Evolutionary conservation across 2,888 invertebrate genomes (phyloP).

Genomic region (Tetramorium bicarinatum): DNA sequence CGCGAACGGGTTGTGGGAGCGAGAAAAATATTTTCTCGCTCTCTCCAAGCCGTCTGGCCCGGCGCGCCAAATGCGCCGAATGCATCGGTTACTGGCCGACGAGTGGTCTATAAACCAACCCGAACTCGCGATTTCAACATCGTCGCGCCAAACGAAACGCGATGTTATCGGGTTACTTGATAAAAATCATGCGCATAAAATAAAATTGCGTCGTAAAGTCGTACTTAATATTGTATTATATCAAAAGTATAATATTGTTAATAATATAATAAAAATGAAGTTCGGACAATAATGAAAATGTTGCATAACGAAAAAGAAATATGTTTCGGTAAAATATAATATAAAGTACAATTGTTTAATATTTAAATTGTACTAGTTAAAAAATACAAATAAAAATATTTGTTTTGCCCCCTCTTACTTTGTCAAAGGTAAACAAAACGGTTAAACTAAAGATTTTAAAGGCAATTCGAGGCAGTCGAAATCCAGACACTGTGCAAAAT

Average conservation of each 20-base stretch:
- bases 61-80: constrained; percentile 17
- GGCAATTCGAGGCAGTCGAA: too few species aligned
- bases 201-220: constrained; percentile 16
- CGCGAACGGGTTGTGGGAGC: not conserved
- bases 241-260: too few species aligned
- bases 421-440: too few species aligned
- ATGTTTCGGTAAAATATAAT: not conserved
- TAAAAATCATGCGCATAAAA: constrained; percentile 11
- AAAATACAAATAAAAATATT: too few species aligned
- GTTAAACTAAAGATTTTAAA: too few species aligned
- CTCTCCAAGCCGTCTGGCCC: constrained; percentile 30
- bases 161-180: constrained; percentile 29
- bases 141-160: constrained; percentile 1
- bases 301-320: not conserved
- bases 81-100: constrained; percentile 22
- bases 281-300: too few species aligned
- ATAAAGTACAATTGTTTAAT: too few species aligned
- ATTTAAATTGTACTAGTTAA: too few species aligned
- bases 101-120: constrained; percentile 1
- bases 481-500: too few species aligned
- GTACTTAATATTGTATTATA: too few species aligned
- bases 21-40: constrained; percentile 66
- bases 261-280: too few species aligned
- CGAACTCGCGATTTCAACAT: constrained; percentile 28
- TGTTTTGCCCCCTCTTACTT: too few species aligned